These are phyloP conservation scores for Drosophila mulleri DNA, from an alignment of 2,888 invertebrate species.

Conservation along the genomic window DNA sequence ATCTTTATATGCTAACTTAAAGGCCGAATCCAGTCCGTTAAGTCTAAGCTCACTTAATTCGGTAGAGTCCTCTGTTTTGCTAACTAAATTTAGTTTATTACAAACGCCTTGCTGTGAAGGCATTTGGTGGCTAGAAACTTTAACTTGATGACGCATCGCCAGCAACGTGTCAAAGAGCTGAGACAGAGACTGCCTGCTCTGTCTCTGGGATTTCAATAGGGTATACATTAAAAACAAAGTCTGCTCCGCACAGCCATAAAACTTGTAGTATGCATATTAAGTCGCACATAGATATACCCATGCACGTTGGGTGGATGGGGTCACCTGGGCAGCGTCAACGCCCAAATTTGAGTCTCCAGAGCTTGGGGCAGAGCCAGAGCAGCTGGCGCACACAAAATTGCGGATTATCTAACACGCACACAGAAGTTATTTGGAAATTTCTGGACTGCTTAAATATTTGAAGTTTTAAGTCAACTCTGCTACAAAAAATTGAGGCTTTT, in stretches of 20 bases:
- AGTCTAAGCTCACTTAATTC: not conserved
- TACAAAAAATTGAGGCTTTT: conserved; percentile 27
- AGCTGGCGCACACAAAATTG: conserved; percentile 30
- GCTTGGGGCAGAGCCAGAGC: not conserved
- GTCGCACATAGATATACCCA: not conserved
- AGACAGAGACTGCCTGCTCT: not conserved
- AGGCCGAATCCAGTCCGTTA: no score
- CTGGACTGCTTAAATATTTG: conserved; percentile 57
- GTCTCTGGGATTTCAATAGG: not conserved
- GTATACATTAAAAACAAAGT: not conserved
- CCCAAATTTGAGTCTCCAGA: conserved; percentile 22
- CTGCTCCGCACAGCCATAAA: conserved; percentile 4
- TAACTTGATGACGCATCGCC: not conserved
- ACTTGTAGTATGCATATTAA: conserved; percentile 36
- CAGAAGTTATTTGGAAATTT: conserved; percentile 6
- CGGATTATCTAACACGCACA: conserved; percentile 63
- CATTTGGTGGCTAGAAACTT: conserved; percentile 12
- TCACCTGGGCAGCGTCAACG: not conserved
- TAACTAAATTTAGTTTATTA: not conserved
- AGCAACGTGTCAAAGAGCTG: not conserved
- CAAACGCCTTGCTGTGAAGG: not conserved
- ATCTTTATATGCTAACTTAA: no score
- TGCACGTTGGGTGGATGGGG: not conserved
- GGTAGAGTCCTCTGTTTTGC: no score
- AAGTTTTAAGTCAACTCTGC: conserved; percentile 5